A percentile compares a stretch with the other conserved stretches of the same genome.
These are phyloP conservation scores for Spea bombifrons DNA, from an alignment of 2,113 vertebrate genomes.

Conservation along the genomic window DNA sequence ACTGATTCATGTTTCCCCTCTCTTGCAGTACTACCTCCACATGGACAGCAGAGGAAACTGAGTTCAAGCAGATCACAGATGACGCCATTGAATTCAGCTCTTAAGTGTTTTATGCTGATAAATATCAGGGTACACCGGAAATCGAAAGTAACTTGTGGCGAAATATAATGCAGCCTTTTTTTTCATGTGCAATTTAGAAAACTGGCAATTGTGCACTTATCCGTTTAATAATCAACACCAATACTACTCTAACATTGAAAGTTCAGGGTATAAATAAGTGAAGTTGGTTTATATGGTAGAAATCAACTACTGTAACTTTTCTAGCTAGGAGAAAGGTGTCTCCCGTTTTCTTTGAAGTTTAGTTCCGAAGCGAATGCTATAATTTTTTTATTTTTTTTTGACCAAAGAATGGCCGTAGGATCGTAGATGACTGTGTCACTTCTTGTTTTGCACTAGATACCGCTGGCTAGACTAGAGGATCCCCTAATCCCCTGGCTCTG, in stretches of 20 bases:
- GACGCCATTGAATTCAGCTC: constrained; percentile 96
- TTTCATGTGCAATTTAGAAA: constrained; percentile 66
- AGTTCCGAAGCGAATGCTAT: background rate
- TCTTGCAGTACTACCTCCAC: constrained; percentile 84
- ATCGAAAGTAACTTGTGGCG: background rate
- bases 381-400: no score
- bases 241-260: constrained; percentile 58
- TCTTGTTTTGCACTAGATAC: no score
- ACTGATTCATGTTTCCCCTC: constrained; percentile 3
- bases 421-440: no score
- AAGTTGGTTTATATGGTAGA: constrained; percentile 65
- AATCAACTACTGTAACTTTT: constrained; percentile 72
- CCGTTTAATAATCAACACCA: constrained; percentile 83
- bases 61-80: constrained; percentile 93
- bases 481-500: no score
- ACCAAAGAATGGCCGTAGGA: no score
- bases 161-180: constrained; percentile 59
- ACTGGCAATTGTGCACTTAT: constrained; percentile 80
- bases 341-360: background rate
- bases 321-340: constrained; percentile 9
- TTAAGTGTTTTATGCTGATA: constrained; percentile 58
- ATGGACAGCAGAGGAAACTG: constrained; percentile 94
- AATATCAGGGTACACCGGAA: constrained; percentile 27
- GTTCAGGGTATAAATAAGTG: constrained; percentile 64
- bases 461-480: no score